Conservation (phyloP, 2,113 vertebrate species). For the Epinephelus lanceolatus region DNA sequence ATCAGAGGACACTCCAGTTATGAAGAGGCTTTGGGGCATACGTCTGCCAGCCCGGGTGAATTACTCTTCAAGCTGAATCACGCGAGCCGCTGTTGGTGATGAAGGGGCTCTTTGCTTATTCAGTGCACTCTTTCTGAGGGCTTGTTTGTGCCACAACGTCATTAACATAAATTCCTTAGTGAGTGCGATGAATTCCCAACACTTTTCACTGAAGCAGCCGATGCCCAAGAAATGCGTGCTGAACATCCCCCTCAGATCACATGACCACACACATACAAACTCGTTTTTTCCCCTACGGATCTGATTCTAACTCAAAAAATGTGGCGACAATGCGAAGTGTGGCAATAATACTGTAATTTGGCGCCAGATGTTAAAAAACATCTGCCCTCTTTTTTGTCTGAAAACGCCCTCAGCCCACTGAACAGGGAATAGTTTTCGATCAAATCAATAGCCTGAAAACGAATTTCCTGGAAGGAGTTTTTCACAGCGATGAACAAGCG, state of each 20-base stretch:
- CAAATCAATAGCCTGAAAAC: slow-evolving; percentile 34
- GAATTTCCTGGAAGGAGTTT: slow-evolving; percentile 46
- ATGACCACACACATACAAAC: neutral
- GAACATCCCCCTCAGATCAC: neutral
- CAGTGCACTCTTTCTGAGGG: slow-evolving; percentile 44
- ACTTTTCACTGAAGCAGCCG: neutral
- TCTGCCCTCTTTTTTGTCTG: slow-evolving; percentile 35
- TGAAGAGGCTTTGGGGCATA: slow-evolving; percentile 42
- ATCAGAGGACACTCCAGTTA: slow-evolving; percentile 60
- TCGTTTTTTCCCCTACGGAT: neutral
- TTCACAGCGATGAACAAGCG: slow-evolving; percentile 20
- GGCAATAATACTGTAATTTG: slow-evolving; percentile 45
- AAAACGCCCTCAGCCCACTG: slow-evolving; percentile 13
- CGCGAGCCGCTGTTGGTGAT: slow-evolving; percentile 39
- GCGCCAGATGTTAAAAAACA: slow-evolving; percentile 53
- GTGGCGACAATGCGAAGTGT: slow-evolving; percentile 30
- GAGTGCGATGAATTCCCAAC: slow-evolving; percentile 36
- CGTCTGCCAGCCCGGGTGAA: slow-evolving; percentile 36
- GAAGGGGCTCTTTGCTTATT: slow-evolving; percentile 47
- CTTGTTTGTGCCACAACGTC: slow-evolving; percentile 60
- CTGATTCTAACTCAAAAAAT: slow-evolving; percentile 12
- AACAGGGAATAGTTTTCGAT: slow-evolving; percentile 29
- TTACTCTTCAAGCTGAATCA: slow-evolving; percentile 45
- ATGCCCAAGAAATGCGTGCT: neutral
- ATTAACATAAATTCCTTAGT: slow-evolving; percentile 51